These are phyloP conservation scores for Cerceris rybyensis DNA, from an alignment of 2,888 invertebrate species.

Conservation along the genomic window DNA sequence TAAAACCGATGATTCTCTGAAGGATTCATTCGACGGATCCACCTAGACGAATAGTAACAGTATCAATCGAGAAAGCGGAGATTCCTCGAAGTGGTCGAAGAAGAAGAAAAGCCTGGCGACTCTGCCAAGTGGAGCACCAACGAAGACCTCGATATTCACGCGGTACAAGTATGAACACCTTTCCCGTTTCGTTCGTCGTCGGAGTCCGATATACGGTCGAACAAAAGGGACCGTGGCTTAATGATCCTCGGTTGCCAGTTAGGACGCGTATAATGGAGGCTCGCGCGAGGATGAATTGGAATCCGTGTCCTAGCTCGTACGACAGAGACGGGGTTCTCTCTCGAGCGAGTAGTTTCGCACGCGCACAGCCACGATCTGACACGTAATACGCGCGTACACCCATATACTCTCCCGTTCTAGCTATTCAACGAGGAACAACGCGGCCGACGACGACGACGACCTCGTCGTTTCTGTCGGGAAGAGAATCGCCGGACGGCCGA, in stretches of 20 bases:
- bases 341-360: slow-evolving; percentile 39
- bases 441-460: slow-evolving; percentile 15
- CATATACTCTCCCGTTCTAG: slow-evolving; percentile 16
- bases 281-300: slow-evolving; percentile 66
- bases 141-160: slow-evolving; percentile 16
- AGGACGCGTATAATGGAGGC: slow-evolving; percentile 64
- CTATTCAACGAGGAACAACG: neutral
- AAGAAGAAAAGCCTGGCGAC: neutral
- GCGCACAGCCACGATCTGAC: slow-evolving; percentile 18
- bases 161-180: slow-evolving; percentile 17
- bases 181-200: slow-evolving; percentile 31
- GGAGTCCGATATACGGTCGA: slow-evolving; percentile 39
- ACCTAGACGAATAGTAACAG: too few species aligned
- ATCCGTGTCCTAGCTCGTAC: slow-evolving; percentile 61
- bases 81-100: neutral
- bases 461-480: slow-evolving; percentile 25
- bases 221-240: slow-evolving; percentile 65
- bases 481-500: slow-evolving; percentile 32
- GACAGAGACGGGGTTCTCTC: slow-evolving; percentile 33
- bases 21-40: too few species aligned
- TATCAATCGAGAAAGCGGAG: too few species aligned
- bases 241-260: slow-evolving; percentile 66
- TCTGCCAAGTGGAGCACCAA: slow-evolving; percentile 41
- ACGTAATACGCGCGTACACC: slow-evolving; percentile 7
- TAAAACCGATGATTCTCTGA: too few species aligned